A percentile compares a stretch with the other conserved stretches of the same genome.
These are phyloP conservation scores for Ypsolopha sequella DNA, from an alignment of 2,888 invertebrate genomes.

Conservation along the genomic window DNA sequence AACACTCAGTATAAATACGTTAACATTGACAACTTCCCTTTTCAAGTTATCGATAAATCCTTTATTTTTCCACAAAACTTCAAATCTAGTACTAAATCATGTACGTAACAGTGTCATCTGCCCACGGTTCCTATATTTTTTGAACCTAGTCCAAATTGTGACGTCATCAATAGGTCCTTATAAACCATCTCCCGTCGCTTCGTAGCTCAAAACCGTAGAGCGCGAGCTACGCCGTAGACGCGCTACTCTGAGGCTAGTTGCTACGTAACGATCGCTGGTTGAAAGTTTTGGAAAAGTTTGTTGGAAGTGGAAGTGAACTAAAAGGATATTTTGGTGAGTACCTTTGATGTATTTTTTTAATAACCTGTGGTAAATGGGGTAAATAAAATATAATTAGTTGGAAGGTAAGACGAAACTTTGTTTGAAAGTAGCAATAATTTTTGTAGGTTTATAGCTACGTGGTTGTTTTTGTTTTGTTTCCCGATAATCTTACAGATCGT, in stretches of 20 bases:
- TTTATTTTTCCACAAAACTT: too few relatives aligned
- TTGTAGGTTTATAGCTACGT: too few relatives aligned
- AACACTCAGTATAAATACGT: too few relatives aligned
- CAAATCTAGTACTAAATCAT: too few relatives aligned
- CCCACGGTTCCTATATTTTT: not conserved
- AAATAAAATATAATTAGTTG: too few relatives aligned
- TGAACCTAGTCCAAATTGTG: not conserved
- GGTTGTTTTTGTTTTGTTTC: too few relatives aligned
- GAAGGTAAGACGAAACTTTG: too few relatives aligned
- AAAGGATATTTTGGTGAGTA: not conserved
- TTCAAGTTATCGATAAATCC: too few relatives aligned
- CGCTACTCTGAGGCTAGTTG: constrained; percentile 22
- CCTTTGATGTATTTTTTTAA: not conserved
- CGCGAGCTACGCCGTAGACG: constrained; percentile 53
- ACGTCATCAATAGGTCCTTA: constrained; percentile 13
- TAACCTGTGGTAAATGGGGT: too few relatives aligned
- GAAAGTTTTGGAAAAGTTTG: constrained; percentile 12
- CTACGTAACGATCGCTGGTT: constrained; percentile 14
- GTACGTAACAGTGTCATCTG: not conserved
- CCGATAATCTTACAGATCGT: too few relatives aligned
- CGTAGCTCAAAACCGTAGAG: constrained; percentile 44
- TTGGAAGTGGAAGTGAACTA: not conserved
- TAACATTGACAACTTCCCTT: too few relatives aligned
- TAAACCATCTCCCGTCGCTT: constrained; percentile 35
- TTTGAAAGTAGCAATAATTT: too few relatives aligned